Evolutionary conservation across 2,113 vertebrate genomes (phyloP), one percentile per base, ranked within the genome.

Genomic region (Phyllopteryx taeniolatus): DNA sequence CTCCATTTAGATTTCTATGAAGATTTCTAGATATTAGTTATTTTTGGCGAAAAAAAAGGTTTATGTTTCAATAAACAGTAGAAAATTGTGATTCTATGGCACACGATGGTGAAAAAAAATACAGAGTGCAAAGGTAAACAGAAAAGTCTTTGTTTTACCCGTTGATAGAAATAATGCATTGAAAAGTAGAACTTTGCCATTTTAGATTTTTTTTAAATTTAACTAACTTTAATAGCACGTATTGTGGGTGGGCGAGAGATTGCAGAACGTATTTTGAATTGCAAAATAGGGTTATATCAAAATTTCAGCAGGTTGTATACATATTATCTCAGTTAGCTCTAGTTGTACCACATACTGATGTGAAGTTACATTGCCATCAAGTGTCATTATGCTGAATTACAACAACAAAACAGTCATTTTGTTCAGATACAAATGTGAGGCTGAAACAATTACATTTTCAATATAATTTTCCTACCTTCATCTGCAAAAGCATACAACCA

Each of bases 341-440:
- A 17, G 66, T 5, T 27, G 17, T 15, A 44, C 11, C 27, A 14
- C 11, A 11, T 9, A 68, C 67, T 42, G 33, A 68, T 12, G 15
- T 14, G 19, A 74, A 68, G 33, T 77, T 2, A 14, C 74, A 56
- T 67, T 54, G 63, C 82, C 82, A 66, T 72, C 84, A 76, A 81
- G 84, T 86, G 86, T 60, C n/a, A 4, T 2, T 2, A 17, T 31
- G 27, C 14, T 3, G 14, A 66, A 66, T 66, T 47, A 47, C 64
- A 66, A 17, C 43, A 47, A 44, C 14, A 15, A 61, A 9, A 5
- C n/a, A 31, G 43, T 31, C n/a, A 8, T 17, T 31, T 62, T 60
- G 2, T 0, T 33, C 13, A 1, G 1, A 2, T 20, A 9, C n/a
- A 39, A n/a, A 63, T 39, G 33, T 12, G 19, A 43, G 20, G 22